Base-by-base conservation (phyloP, 2,797 vertebrate genomes). In the Sebastiscus tertius region DNA sequence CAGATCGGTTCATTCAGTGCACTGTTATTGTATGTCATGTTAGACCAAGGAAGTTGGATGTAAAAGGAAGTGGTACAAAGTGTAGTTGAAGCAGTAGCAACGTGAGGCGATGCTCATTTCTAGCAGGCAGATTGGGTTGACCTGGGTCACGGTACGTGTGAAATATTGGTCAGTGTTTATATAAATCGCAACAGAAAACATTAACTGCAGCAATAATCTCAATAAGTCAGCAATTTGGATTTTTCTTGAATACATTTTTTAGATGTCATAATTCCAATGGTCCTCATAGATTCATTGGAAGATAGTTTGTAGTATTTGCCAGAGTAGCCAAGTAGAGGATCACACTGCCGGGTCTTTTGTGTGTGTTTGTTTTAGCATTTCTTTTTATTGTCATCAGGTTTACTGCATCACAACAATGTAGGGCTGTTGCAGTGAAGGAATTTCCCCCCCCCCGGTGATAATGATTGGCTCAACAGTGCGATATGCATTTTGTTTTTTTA, bases 61-160 rank as follows among this genome's bases (percentile, higher is more conserved):
- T 69, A 31, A 83, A 80, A 74, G 56, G 67, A 75, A 81, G 70
- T 64, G 52, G 56, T 26, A 63, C 31, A 67, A 60, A 74, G 64
- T 70, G 71, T 52, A 33, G 56, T 55, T 61, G 31, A 83, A 74
- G 83, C 75, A 80, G 69, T 61, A 39, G 72, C 65, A 52, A 64
- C 1, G 39, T 67, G 61, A 70, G 64, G 36, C 68, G 84, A 87
- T 89, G 89, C 84, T 89, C 89, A 86, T 86, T 90, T 88, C 27
- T 72, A 59, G 62, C 13, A 69, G 18, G 14, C 31, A 36, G 72
- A 55, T 56, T 54, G 26, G 33, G 54, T 64, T 31, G 55, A 61
- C 34, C 39, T 67, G 8, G 29, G 29, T 66, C 26, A 68, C 1
- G 1, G 1, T 6, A 27, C 18, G 16, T 64, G 27, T 64, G 3